Evolutionary conservation across 2,888 invertebrate genomes (phyloP), one percentile per base, ranked within the genome.

Genomic region (Eristalis arbustorum): DNA sequence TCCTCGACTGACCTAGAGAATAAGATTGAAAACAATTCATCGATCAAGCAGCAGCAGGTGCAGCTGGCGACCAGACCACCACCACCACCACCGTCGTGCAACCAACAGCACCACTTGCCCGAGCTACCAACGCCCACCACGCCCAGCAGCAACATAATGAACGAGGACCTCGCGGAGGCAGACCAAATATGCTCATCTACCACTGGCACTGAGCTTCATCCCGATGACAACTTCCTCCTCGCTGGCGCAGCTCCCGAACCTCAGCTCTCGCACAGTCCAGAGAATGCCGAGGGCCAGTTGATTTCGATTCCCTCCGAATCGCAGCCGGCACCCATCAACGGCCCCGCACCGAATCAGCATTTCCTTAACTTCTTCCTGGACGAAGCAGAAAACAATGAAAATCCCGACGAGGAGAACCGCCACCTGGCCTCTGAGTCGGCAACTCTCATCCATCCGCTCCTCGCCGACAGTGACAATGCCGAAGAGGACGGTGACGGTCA

Each of bases 151-250:
- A 94, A 94, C 91, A 88, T 89, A 5, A 91, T 91, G 88, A 92
- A 97, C 91, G 96, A 95, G 31, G 97, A 97, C 90, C 92, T 97
- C 88, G 96, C 96, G 0, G 97, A 97, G 92, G 96, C 96, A 11
- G 97, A 97, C 93, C 96, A 96, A 92, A 95, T 96, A 72, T 94
- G 96, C 75, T 90, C 90, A 0, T 87, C 90, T 1, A 89, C 88
- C 63, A 90, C 79, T 49, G 89, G 88, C 42, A 76, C 84, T 8
- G 61, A 74, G 61, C 88, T 61, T 23, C 85, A 66, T 59, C 40
- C 10, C 28, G 88, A 76, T 23, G 88, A 73, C 6, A 74, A 49
- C 81, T 88, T 78, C 28, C 80, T 67, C 40, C 69, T 81, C n/a
- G 64, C 40, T 4, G 67, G 49, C 0, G 37, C 22, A 4, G 37